Conservation (phyloP, 1,140 invertebrate species). For the Formica exsecta region DNA sequence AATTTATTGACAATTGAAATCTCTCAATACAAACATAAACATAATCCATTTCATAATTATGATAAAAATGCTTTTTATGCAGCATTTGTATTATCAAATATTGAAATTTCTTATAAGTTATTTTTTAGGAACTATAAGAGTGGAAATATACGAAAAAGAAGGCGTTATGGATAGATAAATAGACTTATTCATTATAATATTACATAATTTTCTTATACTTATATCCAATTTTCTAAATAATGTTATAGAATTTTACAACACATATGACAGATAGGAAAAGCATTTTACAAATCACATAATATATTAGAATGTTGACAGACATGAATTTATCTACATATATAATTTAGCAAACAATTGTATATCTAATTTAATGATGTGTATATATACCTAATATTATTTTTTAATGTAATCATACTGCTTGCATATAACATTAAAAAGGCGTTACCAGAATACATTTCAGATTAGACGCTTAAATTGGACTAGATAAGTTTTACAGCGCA, state of each 20-base stretch:
- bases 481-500: conserved; percentile 30
- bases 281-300: conserved; percentile 63
- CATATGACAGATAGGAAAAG: conserved; percentile 24
- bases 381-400: conserved; percentile 13
- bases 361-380: conserved; percentile 57
- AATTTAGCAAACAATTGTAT: conserved; percentile 67
- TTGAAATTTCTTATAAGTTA: conserved; percentile 30
- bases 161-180: conserved; percentile 16
- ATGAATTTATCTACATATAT: conserved; percentile 36
- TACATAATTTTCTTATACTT: conserved; percentile 48
- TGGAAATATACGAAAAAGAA: background rate
- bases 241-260: conserved; percentile 29
- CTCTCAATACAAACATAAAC: background rate
- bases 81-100: background rate
- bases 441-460: conserved; percentile 42
- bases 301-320: conserved; percentile 53
- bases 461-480: conserved; percentile 48
- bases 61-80: conserved; percentile 37
- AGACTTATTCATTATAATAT: conserved; percentile 40
- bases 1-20: background rate
- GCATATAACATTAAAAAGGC: conserved; percentile 20
- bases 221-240: conserved; percentile 51
- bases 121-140: background rate
- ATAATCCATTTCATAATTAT: conserved; percentile 17
- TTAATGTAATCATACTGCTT: conserved; percentile 49